Evolutionary conservation across 2,888 invertebrate genomes (phyloP), one percentile per base, ranked within the genome.

Genomic region (Trisateles emortualis): DNA sequence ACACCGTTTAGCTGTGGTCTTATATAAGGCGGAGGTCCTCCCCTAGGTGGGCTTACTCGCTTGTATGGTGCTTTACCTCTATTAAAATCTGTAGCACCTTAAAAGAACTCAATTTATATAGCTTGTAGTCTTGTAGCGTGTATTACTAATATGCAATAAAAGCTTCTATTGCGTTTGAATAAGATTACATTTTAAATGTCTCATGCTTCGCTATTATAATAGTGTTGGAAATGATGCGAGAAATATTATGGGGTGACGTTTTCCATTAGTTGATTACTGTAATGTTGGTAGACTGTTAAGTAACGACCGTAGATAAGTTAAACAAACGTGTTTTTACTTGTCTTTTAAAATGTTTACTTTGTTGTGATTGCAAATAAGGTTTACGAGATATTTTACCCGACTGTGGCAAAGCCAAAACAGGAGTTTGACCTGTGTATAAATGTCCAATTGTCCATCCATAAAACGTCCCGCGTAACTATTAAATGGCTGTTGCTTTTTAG

Each of bases 201-300:
- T 49, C 48, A 30, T 44, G 36, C 36, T 36, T 33, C 41, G 36
- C 16, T 49, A 35, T 52, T 54, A 13, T 47, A 44, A 48, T 51
- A 48, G 64, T 52, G 47, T 59, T 64, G 47, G 43, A 54, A 68
- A 55, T 55, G 54, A 38, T 64, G 35, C 30, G 45, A 52, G 47
- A 46, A 59, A 62, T 64, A 55, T 49, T 55, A 59, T 55, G 33
- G 69, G 50, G 59, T 59, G 54, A 68, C 48, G 52, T 45, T 59
- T 65, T 59, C 65, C 65, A 68, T 65, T 64, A 68, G 69, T 52
- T 51, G 65, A 65, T 65, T 68, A 65, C 47, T 64, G 43, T 52
- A 54, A 52, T 60, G 65, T 64, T 68, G 53, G 64, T 44, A 30
- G 52, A 64, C 43, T 55, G 68, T 58, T 52, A 63, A 47, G 33